These are phyloP conservation scores for Cosmia trapezina DNA, from an alignment of 2,888 invertebrate genomes.

Conservation along the genomic window DNA sequence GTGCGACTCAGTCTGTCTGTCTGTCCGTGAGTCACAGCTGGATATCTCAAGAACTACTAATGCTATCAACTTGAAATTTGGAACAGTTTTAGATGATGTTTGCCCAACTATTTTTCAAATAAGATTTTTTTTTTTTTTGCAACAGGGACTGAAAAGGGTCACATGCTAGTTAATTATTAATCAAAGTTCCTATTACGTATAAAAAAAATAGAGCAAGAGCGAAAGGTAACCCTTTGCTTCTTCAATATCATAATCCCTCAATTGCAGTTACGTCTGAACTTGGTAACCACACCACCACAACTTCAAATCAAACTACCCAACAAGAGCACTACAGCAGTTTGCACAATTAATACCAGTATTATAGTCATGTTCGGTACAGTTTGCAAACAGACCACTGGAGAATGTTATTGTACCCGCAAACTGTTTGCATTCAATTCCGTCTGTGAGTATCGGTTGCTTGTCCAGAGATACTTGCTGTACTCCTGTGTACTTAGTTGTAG, in stretches of 20 bases:
- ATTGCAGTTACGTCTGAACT: background rate
- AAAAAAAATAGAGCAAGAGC: no score
- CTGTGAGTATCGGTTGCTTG: constrained; percentile 63
- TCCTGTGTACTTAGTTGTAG: constrained; percentile 32
- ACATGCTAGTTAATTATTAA: no score
- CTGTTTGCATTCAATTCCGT: constrained; percentile 75
- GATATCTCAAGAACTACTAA: no score
- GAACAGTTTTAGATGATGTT: no score
- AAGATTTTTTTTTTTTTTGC: no score
- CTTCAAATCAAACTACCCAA: constrained; percentile 15
- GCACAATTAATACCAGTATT: constrained; percentile 49
- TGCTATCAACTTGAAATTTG: no score
- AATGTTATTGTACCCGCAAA: constrained; percentile 77
- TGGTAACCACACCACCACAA: background rate
- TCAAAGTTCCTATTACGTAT: no score
- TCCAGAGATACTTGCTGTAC: constrained; percentile 36
- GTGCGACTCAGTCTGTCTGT: no score
- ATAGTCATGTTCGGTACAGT: constrained; percentile 33
- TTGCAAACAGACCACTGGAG: constrained; percentile 64
- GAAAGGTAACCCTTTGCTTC: background rate
- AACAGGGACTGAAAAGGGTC: no score
- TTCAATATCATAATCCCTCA: background rate
- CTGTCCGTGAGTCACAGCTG: no score
- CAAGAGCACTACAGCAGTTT: constrained; percentile 6
- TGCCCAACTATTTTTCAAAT: no score